Base-by-base conservation (phyloP, 1,140 invertebrate genomes). In the Antheraea pernyi region DNA sequence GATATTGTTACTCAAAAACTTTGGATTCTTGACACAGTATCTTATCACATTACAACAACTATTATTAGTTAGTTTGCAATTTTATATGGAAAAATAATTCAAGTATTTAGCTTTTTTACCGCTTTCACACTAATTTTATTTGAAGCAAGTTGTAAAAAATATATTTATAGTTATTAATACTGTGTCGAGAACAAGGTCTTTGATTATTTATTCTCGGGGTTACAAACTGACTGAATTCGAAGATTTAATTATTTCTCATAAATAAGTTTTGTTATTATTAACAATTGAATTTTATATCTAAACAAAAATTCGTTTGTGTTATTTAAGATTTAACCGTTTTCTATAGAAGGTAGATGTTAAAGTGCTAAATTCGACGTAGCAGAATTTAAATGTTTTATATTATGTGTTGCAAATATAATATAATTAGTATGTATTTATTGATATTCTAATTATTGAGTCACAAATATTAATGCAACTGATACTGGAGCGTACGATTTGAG, bases 381-480 rank as follows among this genome's bases (percentile, higher is more conserved):
- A 53, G 70, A 67, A 76, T 83, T 76, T 83, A 80, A 81, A 77
- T 68, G 76, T 80, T 78, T 69, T 89, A 89, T 79, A 79, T 84
- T 87, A 84, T 67, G 73, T 75, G 76, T 89, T 42, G 11, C 39
- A 42, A 42, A 42, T 4, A 10, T 42, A 42, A 42, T 42, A 42
- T 8, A 42, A 42, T 42, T 42, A 42, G 2, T 42, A n/a, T 30
- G 39, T 42, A 42, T 81, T 78, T 77, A 83, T 79, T 59, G 77
- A 77, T 79, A 75, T 79, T 73, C 73, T 80, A 72, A 79, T 82
- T 82, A 83, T 66, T 74, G 59, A 70, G 70, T 81, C 84, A 81
- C 81, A 78, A 86, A 72, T 67, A 59, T 80, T 68, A 68, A 83
- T 77, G 74, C 80, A 76, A 42, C 72, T 78, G 70, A 36, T 63